Conservation (phyloP, 2,797 vertebrate species). For the Falco naumanni region DNA sequence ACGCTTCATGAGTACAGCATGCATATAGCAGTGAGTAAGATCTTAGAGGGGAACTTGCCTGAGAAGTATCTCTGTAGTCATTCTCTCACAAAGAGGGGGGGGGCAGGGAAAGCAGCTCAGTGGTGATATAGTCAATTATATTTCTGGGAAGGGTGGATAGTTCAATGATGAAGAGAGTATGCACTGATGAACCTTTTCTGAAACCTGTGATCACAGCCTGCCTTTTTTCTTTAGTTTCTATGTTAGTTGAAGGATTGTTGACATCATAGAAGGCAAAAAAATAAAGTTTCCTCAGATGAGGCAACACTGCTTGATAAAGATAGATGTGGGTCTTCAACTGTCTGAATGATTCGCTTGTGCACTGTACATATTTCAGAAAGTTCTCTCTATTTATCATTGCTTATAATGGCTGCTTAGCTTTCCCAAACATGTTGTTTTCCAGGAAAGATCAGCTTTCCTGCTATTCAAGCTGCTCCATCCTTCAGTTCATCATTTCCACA, state of each 20-base stretch:
- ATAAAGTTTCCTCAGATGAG: neutral
- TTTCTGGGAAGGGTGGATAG: neutral
- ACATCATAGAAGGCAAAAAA: neutral
- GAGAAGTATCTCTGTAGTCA: neutral
- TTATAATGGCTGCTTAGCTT: neutral
- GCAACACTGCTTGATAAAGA: neutral
- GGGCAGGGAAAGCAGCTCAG: neutral
- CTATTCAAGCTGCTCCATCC: slow-evolving; percentile 95
- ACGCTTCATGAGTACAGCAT: neutral
- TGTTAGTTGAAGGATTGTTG: neutral
- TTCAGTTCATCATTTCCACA: slow-evolving; percentile 96
- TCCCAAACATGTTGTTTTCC: slow-evolving; percentile 26
- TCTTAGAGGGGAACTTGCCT: neutral
- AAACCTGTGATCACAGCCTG: neutral
- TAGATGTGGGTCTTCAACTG: neutral
- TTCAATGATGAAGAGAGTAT: neutral
- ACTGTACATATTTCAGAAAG: neutral
- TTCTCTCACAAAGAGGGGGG: neutral
- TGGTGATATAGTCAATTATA: neutral
- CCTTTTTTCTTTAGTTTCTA: neutral
- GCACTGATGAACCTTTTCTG: neutral
- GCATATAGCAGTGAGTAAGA: neutral
- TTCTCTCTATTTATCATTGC: neutral
- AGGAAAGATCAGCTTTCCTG: slow-evolving; percentile 99
- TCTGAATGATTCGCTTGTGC: neutral